Percentiles rank a stretch among this genome's conserved stretches.
phyloP scores from a whole-genome alignment of 2,113 vertebrate genomes.

The Mirza zaza region DNA sequence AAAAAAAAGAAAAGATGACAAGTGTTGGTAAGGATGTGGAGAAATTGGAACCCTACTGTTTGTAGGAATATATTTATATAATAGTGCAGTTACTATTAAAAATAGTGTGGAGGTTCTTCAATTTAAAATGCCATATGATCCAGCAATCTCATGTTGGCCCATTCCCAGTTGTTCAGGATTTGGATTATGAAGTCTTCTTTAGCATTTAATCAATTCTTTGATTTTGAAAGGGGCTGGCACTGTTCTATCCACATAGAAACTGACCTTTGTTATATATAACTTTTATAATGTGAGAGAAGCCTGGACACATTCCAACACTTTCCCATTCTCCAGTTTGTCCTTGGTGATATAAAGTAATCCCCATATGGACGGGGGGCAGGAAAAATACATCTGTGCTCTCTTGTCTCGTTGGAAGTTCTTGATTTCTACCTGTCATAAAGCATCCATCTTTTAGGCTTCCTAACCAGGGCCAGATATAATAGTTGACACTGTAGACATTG shows the following conservation, averaged over 20 bases:
- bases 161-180: neutral
- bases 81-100: neutral
- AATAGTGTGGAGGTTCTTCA: neutral
- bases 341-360: conserved; percentile 90
- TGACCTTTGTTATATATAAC: conserved; percentile 93
- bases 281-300: conserved; percentile 90
- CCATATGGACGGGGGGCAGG: conserved; percentile 91
- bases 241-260: conserved; percentile 88
- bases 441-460: neutral
- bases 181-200: conserved; percentile 67
- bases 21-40: neutral
- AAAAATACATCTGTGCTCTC: conserved; percentile 87
- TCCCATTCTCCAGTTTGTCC: conserved; percentile 91
- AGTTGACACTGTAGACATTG: neutral
- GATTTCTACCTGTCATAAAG: conserved; percentile 85
- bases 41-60: neutral
- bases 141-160: neutral
- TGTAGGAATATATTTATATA: neutral
- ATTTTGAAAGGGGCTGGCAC: conserved; percentile 81
- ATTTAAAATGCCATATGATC: neutral
- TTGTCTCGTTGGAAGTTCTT: conserved; percentile 93
- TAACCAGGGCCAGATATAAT: neutral
- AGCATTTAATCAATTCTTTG: conserved; percentile 88
- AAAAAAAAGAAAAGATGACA: neutral
- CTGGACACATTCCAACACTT: conserved; percentile 90